Evolutionary conservation across 2,797 vertebrate species (phyloP), one percentile per base, ranked within the genome.

Genomic region (Neosalanx taihuensis): DNA sequence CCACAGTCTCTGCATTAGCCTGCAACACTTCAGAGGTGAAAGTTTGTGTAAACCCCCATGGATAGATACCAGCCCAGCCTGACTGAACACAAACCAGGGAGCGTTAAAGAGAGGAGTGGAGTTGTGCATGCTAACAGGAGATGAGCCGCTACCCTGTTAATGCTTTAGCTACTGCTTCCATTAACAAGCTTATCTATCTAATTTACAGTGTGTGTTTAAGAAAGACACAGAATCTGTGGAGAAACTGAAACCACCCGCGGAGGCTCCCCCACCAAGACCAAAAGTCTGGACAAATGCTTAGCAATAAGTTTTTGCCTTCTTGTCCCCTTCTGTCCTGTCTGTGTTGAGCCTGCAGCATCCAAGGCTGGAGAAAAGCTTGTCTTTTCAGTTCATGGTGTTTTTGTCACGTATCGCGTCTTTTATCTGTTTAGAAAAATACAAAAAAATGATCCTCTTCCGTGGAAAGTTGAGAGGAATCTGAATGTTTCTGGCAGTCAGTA

Each of bases 141-240:
- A 71, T 75, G 81, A 30, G 46, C 71, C 53, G 72, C 63, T 74
- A 82, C 80, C 69, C 70, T 70, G 69, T 78, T 73, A 33, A 73
- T 85, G 76, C 73, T 81, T 76, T 84, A 79, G 74, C 26, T 61
- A 10, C 72, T 80, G 49, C 77, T 82, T 78, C 78, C 87, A 86
- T 76, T 91, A 91, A 91, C 85, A 81, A 77, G 82, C 84, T 84
- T 84, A 82, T 93, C 77, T 92, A 86, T 93, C 91, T 92, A 89
- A 93, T 93, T 90, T 58, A 84, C 93, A 93, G 92, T 91, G 90
- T 85, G 74, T 92, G 87, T 83, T 84, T 91, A 92, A 92, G 87
- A 88, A 89, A 73, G 88, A 92, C 80, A 89, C 67, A 83, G 86
- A 76, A 2, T 87, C 69, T 76, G 81, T 80, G 71, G 67, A 70